Base-by-base conservation (phyloP, 2,113 vertebrate genomes). In the Corythornis madagascariensis region DNA sequence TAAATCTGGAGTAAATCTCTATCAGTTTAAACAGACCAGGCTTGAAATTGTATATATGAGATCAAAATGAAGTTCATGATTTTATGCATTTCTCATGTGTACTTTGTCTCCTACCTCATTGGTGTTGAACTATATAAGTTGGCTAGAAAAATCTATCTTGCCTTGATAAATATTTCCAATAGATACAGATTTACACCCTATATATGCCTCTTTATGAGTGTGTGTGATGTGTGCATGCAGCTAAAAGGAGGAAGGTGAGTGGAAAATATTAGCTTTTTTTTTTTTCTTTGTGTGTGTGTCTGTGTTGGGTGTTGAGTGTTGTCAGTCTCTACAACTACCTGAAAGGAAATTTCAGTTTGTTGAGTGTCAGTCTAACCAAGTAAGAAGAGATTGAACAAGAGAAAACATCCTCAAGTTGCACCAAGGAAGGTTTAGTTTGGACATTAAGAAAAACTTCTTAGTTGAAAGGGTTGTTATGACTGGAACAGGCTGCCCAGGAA, bases 1-100 rank as follows among this genome's bases (percentile, higher is more conserved):
- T n/a, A 63, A 87, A 89, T 90, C 52, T 74, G 74, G 20, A 87
- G 31, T 64, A 92, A 92, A 79, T 77, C 45, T 88, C 35, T 75
- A 52, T 7, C 11, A 21, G 4, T 69, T 88, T 31, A 24, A 53
- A 76, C 82, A 76, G 33, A 7, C 42, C 72, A 31, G 3, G 4
- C 18, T 64, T 87, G 47, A 93, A 84, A 26, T 55, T 83, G 3
- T 19, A 16, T n/a, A 3, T 9, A 55, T 70, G 57, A 90, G 45
- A 70, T 35, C 19, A 79, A 87, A 93, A 83, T 67, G n/a, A 61
- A 35, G 13, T 73, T 92, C 10, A n/a, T 29, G 19, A 40, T 70
- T 82, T 57, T 82, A 82, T 50, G 11, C 28, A 57, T 73, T 94
- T 93, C 43, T 65, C 9, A 8, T 38, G 13, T 67, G 88, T 88